These are phyloP conservation scores for Sebastes trivittatus DNA, from an alignment of 2,797 vertebrate species.

Conservation along the genomic window DNA sequence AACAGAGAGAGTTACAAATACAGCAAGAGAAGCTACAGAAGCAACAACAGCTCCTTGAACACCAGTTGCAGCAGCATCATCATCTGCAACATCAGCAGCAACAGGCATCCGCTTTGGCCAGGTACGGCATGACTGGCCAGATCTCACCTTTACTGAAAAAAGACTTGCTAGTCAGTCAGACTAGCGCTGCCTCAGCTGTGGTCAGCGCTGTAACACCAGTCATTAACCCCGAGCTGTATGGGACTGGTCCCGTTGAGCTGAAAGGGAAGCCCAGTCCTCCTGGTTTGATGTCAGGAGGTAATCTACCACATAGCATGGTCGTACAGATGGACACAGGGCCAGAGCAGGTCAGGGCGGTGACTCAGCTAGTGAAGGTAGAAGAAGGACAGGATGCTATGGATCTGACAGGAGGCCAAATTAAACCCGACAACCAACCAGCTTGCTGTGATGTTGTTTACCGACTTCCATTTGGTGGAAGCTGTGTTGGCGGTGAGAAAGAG, in stretches of 20 bases:
- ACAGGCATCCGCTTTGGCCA: constrained; percentile 85
- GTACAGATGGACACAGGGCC: constrained; percentile 90
- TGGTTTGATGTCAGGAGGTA: constrained; percentile 81
- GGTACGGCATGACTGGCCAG: constrained; percentile 88
- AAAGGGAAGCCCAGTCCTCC: constrained; percentile 83
- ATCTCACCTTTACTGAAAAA: constrained; percentile 86
- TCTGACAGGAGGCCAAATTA: constrained; percentile 89
- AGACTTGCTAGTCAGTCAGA: constrained; percentile 89
- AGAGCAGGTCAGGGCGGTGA: constrained; percentile 82
- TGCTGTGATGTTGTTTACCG: constrained; percentile 98
- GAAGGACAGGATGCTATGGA: constrained; percentile 87
- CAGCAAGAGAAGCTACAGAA: constrained; percentile 81
- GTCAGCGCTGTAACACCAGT: constrained; percentile 79
- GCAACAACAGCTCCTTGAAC: constrained; percentile 81
- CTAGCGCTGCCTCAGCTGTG: constrained; percentile 77
- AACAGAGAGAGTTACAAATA: constrained; percentile 82
- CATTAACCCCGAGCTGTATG: constrained; percentile 80
- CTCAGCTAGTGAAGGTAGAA: constrained; percentile 91
- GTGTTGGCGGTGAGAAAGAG: constrained; percentile 88
- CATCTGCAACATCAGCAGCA: constrained; percentile 82
- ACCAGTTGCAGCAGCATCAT: constrained; percentile 84
- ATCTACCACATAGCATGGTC: constrained; percentile 89
- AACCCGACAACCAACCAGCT: constrained; percentile 91
- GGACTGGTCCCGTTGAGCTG: constrained; percentile 85
- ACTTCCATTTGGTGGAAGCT: constrained; percentile 93